phyloP scores from a whole-genome alignment of 2,113 vertebrate species.

The Mesoclemmys tuberculata region DNA sequence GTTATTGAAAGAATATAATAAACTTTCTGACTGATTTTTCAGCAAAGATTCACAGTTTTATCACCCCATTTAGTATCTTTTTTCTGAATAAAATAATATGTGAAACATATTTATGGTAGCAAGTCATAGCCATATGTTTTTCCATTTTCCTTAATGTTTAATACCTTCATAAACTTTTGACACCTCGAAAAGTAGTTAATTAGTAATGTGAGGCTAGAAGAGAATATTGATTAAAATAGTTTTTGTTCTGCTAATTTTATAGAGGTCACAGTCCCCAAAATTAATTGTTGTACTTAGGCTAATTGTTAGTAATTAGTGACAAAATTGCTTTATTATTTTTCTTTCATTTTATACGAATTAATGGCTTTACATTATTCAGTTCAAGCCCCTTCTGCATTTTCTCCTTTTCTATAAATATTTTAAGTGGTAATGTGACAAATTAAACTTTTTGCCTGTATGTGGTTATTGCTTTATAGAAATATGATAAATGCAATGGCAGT shows the following conservation, averaged over 20 bases:
- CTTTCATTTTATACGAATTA: conserved; percentile 79
- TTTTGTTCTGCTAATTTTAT: conserved; percentile 72
- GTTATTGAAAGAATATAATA: neutral
- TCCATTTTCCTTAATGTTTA: conserved; percentile 22
- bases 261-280: conserved; percentile 74
- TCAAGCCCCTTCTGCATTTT: conserved; percentile 51
- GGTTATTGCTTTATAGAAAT: conserved; percentile 15
- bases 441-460: conserved; percentile 35
- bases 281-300: conserved; percentile 78
- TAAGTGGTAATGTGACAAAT: conserved; percentile 13
- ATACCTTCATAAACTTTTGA: conserved; percentile 48
- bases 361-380: conserved; percentile 65
- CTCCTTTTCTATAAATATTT: conserved; percentile 51
- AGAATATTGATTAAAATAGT: conserved; percentile 69
- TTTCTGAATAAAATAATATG: neutral
- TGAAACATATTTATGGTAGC: neutral
- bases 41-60: neutral
- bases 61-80: neutral
- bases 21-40: neutral
- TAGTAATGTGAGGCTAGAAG: conserved; percentile 52
- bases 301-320: conserved; percentile 82
- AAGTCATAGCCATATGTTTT: conserved; percentile 36
- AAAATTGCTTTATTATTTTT: conserved; percentile 82
- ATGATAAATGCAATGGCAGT: neutral
- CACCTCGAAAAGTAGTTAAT: conserved; percentile 41